Base-by-base conservation (phyloP, 2,888 invertebrate species). In the Drosophila niveifrons region DNA sequence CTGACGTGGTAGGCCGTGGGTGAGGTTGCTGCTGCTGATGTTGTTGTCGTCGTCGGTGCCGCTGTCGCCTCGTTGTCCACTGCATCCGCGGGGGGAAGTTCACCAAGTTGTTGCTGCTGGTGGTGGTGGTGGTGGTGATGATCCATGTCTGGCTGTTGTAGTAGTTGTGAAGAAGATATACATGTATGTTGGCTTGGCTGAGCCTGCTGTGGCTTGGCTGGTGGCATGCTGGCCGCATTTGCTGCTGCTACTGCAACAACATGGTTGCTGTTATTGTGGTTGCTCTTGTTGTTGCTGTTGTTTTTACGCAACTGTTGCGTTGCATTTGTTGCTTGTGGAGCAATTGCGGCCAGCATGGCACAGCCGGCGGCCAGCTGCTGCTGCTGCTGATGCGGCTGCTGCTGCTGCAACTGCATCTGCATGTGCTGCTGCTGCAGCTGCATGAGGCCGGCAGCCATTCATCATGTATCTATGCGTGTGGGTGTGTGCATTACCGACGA, bases 361-460 rank as follows among this genome's bases (percentile, higher is more conserved):
- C 78, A 82, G 75, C 88, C 80, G 67, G 63, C 89, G 77, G 82
- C 83, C 81, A 36, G 36, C n/a, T 87, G 87, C 72, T 82, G 88
- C 75, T 75, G 71, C 51, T 61, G 75, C 72, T 68, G 77, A n/a
- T n/a, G n/a, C n/a, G n/a, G 88, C 75, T 90, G 90, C 88, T 72
- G 71, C 51, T 61, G 75, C 72, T 68, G 77, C 59, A 75, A 77
- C 86, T 82, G 80, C 72, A 80, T 84, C 72, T 75, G 88, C 75
- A 88, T 89, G 85, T 74, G 71, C 50, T 61, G 72, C 72, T 66
- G 76, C 63, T 81, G 89, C 74, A 72, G 89, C 77, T 91, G 91
- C 89, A 90, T 89, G 75, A 91, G 91, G 83, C 91, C 91, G 80
- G 90, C 91, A 82, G 90, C 91, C 89, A 91, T 85, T 90, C 90